A percentile compares a stretch with the other conserved stretches of the same genome.
Conservation (phyloP, 2,888 invertebrate species). For the Cantharis lateralis region DNA sequence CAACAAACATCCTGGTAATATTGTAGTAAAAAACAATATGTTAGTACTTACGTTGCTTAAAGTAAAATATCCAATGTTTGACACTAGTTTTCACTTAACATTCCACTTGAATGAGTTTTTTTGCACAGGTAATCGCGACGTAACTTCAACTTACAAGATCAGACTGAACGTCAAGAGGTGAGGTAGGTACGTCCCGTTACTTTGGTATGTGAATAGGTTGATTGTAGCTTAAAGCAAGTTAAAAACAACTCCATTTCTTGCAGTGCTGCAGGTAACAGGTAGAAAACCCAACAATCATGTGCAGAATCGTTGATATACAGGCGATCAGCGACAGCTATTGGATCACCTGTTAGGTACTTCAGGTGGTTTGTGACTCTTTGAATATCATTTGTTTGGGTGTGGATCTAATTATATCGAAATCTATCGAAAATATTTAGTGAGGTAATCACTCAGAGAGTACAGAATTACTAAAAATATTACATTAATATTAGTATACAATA, state of each 20-base stretch:
- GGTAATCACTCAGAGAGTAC: too few species aligned
- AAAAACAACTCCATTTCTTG: neutral
- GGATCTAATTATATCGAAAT: too few species aligned
- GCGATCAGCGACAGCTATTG: neutral
- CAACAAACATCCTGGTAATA: neutral
- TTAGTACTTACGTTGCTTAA: neutral
- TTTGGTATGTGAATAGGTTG: conserved; percentile 46
- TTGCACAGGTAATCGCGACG: conserved; percentile 31
- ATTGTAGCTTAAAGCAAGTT: conserved; percentile 1
- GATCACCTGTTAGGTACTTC: neutral
- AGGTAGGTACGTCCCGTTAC: conserved; percentile 54
- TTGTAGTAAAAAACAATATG: neutral
- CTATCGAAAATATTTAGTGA: too few species aligned
- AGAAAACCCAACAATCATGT: neutral
- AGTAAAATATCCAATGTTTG: conserved; percentile 25
- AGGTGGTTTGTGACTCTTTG: neutral
- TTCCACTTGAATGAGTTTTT: conserved; percentile 32
- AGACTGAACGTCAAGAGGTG: conserved; percentile 43
- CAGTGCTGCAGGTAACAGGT: neutral
- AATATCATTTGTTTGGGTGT: too few species aligned
- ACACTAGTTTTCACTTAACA: conserved; percentile 28
- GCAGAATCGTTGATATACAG: neutral
- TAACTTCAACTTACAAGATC: conserved; percentile 24
- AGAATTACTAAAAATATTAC: too few species aligned
- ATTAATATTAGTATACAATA: too few species aligned